A percentile compares a stretch with the other conserved stretches of the same genome.
These are phyloP conservation scores for Chelonoidis abingdonii DNA, from an alignment of 2,113 vertebrate species.

Conservation along the genomic window DNA sequence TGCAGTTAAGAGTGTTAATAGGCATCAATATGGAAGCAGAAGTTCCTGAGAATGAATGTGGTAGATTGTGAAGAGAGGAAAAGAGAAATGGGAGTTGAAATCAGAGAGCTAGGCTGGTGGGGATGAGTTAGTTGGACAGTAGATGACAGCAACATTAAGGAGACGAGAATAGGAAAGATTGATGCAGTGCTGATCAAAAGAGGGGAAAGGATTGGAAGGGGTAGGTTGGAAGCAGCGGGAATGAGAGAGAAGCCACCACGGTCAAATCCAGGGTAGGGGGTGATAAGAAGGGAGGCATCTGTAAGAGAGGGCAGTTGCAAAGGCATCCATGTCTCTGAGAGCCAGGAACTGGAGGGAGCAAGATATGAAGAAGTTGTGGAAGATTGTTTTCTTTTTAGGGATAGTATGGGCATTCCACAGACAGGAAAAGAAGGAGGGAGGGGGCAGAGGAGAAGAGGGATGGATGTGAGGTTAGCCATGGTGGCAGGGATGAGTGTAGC, in stretches of 20 bases:
- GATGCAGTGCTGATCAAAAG: background rate
- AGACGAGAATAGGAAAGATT: background rate
- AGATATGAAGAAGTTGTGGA: background rate
- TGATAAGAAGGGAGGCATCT: background rate
- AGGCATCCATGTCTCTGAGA: background rate
- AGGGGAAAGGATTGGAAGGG: background rate
- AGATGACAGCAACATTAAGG: background rate
- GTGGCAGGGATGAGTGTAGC: background rate
- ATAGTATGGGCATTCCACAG: background rate
- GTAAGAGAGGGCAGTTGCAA: background rate
- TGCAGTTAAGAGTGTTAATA: background rate
- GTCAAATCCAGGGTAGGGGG: background rate
- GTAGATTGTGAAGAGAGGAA: background rate
- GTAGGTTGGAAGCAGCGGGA: background rate
- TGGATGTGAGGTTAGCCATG: background rate
- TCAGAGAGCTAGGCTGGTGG: background rate
- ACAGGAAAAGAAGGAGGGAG: background rate
- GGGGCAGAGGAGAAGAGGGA: fast-evolving
- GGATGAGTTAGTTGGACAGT: background rate
- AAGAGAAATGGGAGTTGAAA: background rate
- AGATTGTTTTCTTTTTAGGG: background rate
- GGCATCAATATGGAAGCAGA: background rate
- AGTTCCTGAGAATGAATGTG: background rate
- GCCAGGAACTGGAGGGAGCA: background rate
- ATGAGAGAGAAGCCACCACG: background rate